phyloP scores from a whole-genome alignment of 1,140 invertebrate genomes.

The Rhopalosiphum padi region DNA sequence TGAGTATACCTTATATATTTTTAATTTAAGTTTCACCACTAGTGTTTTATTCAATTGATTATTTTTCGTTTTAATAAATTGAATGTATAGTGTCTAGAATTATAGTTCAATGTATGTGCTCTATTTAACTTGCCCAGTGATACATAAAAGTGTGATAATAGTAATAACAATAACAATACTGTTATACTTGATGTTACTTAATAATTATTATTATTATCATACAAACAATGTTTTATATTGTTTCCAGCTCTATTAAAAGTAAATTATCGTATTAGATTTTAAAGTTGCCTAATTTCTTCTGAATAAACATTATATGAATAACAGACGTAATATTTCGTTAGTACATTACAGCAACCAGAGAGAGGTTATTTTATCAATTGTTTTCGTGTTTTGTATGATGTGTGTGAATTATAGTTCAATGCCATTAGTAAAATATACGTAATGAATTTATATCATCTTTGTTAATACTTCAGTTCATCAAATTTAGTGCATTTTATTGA shows the following conservation, averaged over 20 bases:
- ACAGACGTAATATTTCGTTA: not conserved
- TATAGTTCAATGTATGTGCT: not conserved
- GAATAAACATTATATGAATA: not conserved
- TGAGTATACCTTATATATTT: not conserved
- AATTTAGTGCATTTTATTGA: not conserved
- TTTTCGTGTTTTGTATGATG: not conserved
- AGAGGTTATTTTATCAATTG: not conserved
- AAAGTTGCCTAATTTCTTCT: not conserved
- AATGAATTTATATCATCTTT: not conserved
- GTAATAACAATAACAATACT: not conserved
- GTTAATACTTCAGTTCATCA: not conserved
- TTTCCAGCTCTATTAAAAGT: not conserved
- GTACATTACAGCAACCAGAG: not conserved
- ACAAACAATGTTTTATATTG: not conserved
- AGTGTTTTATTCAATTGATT: not conserved
- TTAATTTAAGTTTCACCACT: not conserved
- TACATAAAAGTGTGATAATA: not conserved
- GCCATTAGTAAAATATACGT: not conserved
- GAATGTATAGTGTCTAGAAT: conserved; percentile 7
- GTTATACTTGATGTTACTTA: not conserved
- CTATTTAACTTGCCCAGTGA: not conserved
- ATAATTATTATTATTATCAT: not conserved
- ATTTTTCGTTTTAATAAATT: not conserved
- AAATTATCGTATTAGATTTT: not conserved
- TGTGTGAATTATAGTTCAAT: not conserved